phyloP scores from a whole-genome alignment of 2,113 vertebrate genomes.

The Nymphicus hollandicus region DNA sequence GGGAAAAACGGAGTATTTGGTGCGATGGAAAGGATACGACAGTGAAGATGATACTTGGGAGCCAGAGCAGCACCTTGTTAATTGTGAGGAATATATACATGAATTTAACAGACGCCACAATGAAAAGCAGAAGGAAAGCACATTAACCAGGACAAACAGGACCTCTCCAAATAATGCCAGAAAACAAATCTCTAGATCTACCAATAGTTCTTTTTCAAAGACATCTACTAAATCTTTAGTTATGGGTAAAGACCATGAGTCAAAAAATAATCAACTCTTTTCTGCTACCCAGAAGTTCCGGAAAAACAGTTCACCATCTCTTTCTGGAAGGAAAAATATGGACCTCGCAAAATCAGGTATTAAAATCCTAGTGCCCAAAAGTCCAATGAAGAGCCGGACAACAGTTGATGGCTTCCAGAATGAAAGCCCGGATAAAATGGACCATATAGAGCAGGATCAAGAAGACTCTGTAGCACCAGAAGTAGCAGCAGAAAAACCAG shows the following conservation, averaged over 20 bases:
- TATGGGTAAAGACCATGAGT: slow-evolving; percentile 72
- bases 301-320: slow-evolving; percentile 69
- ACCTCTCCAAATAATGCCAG: slow-evolving; percentile 82
- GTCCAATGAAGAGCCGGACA: slow-evolving; percentile 87
- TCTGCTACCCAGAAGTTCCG: slow-evolving; percentile 77
- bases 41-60: slow-evolving; percentile 96
- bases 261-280: slow-evolving; percentile 74
- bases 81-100: slow-evolving; percentile 90
- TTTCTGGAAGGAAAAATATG: slow-evolving; percentile 83
- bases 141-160: slow-evolving; percentile 82
- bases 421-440: slow-evolving; percentile 86
- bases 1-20: slow-evolving; percentile 91
- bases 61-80: slow-evolving; percentile 91
- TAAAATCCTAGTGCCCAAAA: slow-evolving; percentile 97
- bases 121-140: slow-evolving; percentile 77
- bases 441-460: slow-evolving; percentile 84
- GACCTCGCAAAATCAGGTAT: slow-evolving; percentile 92
- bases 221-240: slow-evolving; percentile 71
- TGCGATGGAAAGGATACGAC: slow-evolving; percentile 92
- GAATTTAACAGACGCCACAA: slow-evolving; percentile 87
- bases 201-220: slow-evolving; percentile 75
- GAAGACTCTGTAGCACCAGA: slow-evolving; percentile 89
- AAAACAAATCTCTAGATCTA: slow-evolving; percentile 83
- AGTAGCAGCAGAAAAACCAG: slow-evolving; percentile 86
- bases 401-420: slow-evolving; percentile 87